Base-by-base conservation (phyloP, 2,113 vertebrate genomes). In the Apistogramma diplotaenia region DNA sequence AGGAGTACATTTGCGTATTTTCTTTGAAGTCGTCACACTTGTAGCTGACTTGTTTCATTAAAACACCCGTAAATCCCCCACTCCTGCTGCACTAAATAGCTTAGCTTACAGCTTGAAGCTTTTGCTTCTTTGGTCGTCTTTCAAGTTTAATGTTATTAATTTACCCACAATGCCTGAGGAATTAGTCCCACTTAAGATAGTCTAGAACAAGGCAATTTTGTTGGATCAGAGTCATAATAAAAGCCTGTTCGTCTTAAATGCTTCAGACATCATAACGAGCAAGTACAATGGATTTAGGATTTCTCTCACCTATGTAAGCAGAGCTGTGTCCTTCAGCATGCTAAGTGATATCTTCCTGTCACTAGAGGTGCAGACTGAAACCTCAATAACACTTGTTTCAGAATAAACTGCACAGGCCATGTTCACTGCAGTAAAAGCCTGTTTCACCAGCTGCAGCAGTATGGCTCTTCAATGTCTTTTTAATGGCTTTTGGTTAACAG, bases 401-500 rank as follows among this genome's bases (percentile, higher is more conserved):
- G 43, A 70, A 51, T 51, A 70, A 70, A 51, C 25, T 23, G 49
- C 43, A 51, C 16, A 29, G 35, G 21, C 65, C 65, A 70, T 51
- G 65, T 51, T 70, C 49, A 31, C 65, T 51, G 43, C 25, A 70
- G 43, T n/a, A 70, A 71, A 86, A 78, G 53, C 16, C 57, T 37
- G 25, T 76, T 65, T 73, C 51, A 79, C 74, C 49, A 56, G 55
- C 57, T 79, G 71, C 79, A 88, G 33, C 51, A 25, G 31, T 78
- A 33, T 29, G 9, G 9, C 31, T 62, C 55, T 78, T 60, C 85
- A 82, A 85, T 87, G 81, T 75, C 78, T 82, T 91, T 89, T 80
- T 89, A 89, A 91, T 79, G 60, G 74, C 71, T 70, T 84, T 74
- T 70, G 71, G 74, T 79, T 53, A 87, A 79, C 71, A 57, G 61